Base-by-base conservation (phyloP, 2,888 invertebrate genomes). In the Caenorhabditis sp. region DNA sequence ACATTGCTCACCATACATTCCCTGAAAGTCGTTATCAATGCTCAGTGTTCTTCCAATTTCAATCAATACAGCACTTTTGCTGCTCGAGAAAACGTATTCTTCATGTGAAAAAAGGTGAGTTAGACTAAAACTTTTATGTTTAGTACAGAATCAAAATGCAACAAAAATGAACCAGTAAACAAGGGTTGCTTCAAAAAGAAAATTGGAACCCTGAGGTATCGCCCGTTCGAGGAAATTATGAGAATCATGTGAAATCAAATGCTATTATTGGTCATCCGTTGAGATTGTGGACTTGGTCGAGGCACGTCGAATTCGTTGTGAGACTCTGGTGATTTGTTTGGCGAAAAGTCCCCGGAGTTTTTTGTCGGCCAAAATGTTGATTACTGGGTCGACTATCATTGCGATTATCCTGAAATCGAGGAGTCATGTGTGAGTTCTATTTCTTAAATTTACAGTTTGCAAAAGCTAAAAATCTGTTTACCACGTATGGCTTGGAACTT, bases 311-410 rank as follows among this genome's bases (percentile, higher is more conserved):
- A 76, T 66, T 41, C 74, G 31, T 61, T 73, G 73, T 6, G 77
- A 77, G 12, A 82, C 70, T 12, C 73, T 28, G n/a, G 47, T 61
- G n/a, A 82, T 28, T 19, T 77, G 76, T 38, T 41, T 44, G 2
- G 38, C 24, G 10, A 86, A 70, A 28, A 80, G 22, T 19, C 61
- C 49, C 12, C 80, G 81, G 19, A 87, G 66, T 51, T 87, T 87
- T n/a, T 75, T 77, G 66, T 90, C 90, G 12, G 85, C 84, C 49
- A 87, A n/a, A n/a, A 85, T 87, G 63, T 89, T 89, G 80, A 90
- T 89, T 6, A 90, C 64, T 2, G 90, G 90, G 64, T 90, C 90
- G 38, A 86, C 49, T 44, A 87, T 85, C 89, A 90, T 89, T 14
- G 87, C 86, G 16, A 87, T 51, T 12, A 89, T 41, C 87, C 87